Base-by-base conservation (phyloP, 2,888 invertebrate species). In the Argyresthia albistria region DNA sequence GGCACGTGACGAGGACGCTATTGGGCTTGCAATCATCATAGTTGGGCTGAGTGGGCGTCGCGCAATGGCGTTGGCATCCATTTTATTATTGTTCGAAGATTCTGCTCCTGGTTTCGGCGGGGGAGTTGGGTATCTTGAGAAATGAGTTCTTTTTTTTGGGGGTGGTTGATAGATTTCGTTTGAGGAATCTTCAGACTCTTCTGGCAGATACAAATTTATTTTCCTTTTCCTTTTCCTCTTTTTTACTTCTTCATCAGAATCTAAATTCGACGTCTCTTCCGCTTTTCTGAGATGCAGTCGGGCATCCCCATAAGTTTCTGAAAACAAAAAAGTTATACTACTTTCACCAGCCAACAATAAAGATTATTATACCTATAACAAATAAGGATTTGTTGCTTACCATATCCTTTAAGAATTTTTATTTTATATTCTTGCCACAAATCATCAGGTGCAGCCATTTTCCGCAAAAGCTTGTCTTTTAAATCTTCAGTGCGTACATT, bases 381-480 rank as follows among this genome's bases (percentile, higher is more conserved):
- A n/a, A 49, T n/a, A n/a, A 14, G n/a, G 8, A 43, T 35, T 50
- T 8, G 12, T 39, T 16, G 39, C 14, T 15, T 37, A 14, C 49
- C 37, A 39, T 49, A 6, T 37, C 12, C 11, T 16, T 12, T n/a
- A 43, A 35, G 15, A 14, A 8, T 15, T 37, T 14, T 39, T 39
- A 50, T 15, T 35, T 50, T 37, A n/a, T 15, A 16, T 25, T 25
- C 25, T 4, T 25, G 25, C 25, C 39, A 37, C 39, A n/a, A 42
- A 42, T 15, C 14, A 42, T 50, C 14, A 39, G 39, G 11, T 39
- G 8, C 16, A n/a, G 14, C 15, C 15, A 16, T 48, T 53, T 42
- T 50, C 43, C 50, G 15, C 42, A 50, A 50, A 43, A 50, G 43
- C 11, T 50, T 50, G 1, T 50, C 12, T 42, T 50, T 50, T 16